Conservation (phyloP, 2,888 invertebrate species). For the Ephialtes manifestator region DNA sequence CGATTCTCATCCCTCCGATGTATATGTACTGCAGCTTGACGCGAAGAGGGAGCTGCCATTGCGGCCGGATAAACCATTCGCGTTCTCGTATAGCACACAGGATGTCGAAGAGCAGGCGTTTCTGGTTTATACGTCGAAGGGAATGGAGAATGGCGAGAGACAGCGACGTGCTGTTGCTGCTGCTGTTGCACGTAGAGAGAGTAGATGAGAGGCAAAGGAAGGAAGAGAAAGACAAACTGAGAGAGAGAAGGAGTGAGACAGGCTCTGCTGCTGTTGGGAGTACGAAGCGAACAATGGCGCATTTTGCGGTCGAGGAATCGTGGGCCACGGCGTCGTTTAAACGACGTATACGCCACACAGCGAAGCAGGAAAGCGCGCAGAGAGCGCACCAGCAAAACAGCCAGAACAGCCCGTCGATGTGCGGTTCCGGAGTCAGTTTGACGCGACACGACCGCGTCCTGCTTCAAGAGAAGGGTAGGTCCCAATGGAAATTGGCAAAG, state of each 20-base stretch:
- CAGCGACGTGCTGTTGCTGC: slow-evolving; percentile 7
- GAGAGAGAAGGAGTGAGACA: slow-evolving; percentile 1
- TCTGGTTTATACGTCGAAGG: slow-evolving; percentile 48
- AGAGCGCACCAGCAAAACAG: slow-evolving; percentile 41
- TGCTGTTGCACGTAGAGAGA: slow-evolving; percentile 5
- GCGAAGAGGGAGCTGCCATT: slow-evolving; percentile 45
- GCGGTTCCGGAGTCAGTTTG: slow-evolving; percentile 68
- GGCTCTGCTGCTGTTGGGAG: background rate
- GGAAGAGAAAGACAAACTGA: background rate
- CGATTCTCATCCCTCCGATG: slow-evolving; percentile 26
- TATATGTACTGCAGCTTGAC: background rate
- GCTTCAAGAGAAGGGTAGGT: slow-evolving; percentile 57
- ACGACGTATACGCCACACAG: slow-evolving; percentile 63
- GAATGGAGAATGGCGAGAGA: slow-evolving; percentile 60
- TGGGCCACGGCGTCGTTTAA: slow-evolving; percentile 73
- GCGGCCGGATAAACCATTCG: slow-evolving; percentile 53
- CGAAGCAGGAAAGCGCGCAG: background rate
- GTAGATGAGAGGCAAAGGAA: slow-evolving; percentile 12
- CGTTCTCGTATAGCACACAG: slow-evolving; percentile 19
- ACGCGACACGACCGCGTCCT: slow-evolving; percentile 24
- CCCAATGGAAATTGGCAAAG: slow-evolving; percentile 50
- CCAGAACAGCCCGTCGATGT: slow-evolving; percentile 59
- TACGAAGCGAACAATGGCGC: slow-evolving; percentile 63
- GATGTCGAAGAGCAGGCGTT: slow-evolving; percentile 49
- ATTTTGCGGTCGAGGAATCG: slow-evolving; percentile 72